Evolutionary conservation across 2,797 vertebrate species (phyloP).

Genomic region (Gallinago nigripennis): DNA sequence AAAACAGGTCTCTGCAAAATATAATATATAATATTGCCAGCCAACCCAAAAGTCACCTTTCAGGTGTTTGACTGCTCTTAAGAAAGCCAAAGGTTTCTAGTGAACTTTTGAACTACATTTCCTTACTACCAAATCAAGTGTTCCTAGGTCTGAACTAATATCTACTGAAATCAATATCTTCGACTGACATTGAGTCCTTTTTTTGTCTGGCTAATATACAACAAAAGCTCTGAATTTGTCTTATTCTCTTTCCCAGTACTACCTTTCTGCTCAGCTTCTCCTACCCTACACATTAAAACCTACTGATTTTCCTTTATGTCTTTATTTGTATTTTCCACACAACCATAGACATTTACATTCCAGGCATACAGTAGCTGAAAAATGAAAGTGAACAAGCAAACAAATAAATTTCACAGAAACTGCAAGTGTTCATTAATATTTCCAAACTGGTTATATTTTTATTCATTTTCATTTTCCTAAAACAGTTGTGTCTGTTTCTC

Average conservation of each 20-base stretch:
- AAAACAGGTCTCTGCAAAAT: neutral
- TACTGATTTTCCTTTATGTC: neutral
- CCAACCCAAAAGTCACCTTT: neutral
- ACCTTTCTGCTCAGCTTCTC: neutral
- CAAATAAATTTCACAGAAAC: neutral
- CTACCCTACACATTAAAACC: neutral
- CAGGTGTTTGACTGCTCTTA: neutral
- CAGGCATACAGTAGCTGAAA: neutral
- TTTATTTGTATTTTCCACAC: neutral
- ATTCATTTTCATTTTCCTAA: neutral
- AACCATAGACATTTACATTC: neutral
- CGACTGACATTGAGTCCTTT: neutral
- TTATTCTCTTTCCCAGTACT: neutral
- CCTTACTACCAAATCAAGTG: neutral
- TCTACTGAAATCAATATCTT: neutral
- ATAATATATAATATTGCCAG: neutral
- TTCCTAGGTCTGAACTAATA: neutral
- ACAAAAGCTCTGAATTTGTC: neutral
- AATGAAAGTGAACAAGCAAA: neutral
- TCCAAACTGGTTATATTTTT: neutral
- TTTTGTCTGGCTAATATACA: neutral
- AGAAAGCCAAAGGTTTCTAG: neutral
- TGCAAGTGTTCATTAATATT: neutral
- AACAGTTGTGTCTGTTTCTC: neutral
- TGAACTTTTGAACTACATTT: neutral